A percentile compares a stretch with the other conserved stretches of the same genome.
phyloP scores from a whole-genome alignment of 2,113 vertebrate genomes.

The Seriola quinqueradiata region DNA sequence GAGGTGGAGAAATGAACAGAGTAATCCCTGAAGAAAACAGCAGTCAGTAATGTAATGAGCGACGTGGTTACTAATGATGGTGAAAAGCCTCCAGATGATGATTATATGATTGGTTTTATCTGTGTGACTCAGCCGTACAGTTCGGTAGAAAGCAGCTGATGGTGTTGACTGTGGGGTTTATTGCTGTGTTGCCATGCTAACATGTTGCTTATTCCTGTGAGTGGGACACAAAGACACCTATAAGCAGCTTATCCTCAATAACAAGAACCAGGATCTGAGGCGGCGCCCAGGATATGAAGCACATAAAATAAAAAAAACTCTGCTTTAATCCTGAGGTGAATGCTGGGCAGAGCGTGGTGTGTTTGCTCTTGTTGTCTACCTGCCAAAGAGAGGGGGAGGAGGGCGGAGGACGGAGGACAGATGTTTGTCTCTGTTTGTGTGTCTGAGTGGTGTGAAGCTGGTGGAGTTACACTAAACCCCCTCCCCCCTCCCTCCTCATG shows the following conservation, averaged over 20 bases:
- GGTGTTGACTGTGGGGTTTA: not conserved
- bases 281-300: constrained; percentile 7
- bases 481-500: not conserved
- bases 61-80: not conserved
- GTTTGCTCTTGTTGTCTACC: constrained; percentile 35
- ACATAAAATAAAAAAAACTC: not conserved
- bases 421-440: not conserved
- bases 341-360: not conserved
- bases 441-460: not conserved
- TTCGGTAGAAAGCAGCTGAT: not conserved
- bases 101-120: not conserved
- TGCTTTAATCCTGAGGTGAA: not conserved
- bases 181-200: not conserved
- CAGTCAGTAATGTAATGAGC: not conserved
- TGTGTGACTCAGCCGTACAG: not conserved
- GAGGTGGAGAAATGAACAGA: not conserved
- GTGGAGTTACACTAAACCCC: not conserved
- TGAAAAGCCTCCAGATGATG: not conserved
- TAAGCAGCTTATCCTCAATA: constrained; percentile 26
- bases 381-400: not conserved
- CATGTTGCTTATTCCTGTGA: not conserved
- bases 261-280: constrained; percentile 25
- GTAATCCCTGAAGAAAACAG: not conserved
- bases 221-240: not conserved
- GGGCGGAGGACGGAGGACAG: not conserved